Conservation (phyloP, 2,797 vertebrate genomes). For the Lindbergichthys nudifrons region DNA sequence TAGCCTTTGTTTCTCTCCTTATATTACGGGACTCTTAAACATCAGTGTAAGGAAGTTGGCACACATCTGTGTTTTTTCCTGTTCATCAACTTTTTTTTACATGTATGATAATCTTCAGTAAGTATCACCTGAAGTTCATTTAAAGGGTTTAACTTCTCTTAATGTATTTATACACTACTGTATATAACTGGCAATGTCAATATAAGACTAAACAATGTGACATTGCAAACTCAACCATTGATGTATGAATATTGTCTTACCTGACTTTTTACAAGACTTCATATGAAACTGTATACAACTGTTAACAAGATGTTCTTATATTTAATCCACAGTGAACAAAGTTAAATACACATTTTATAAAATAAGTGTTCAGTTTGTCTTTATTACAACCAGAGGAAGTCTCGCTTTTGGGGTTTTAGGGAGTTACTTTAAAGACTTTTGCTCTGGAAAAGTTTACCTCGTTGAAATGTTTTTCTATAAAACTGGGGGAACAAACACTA, state of each 20-base stretch:
- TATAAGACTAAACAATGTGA: slow-evolving; percentile 11
- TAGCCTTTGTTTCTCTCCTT: neutral
- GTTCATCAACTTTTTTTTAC: neutral
- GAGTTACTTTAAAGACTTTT: neutral
- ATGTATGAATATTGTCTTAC: slow-evolving; percentile 5
- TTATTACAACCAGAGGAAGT: neutral
- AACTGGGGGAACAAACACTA: neutral
- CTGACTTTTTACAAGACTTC: slow-evolving; percentile 8
- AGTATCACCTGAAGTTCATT: slow-evolving; percentile 2
- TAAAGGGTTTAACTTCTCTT: neutral
- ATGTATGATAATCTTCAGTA: neutral
- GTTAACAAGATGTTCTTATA: neutral
- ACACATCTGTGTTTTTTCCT: neutral
- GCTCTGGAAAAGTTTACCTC: neutral
- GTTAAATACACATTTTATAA: slow-evolving; percentile 17
- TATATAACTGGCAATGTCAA: slow-evolving; percentile 8
- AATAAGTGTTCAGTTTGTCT: slow-evolving; percentile 17
- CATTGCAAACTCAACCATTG: slow-evolving; percentile 2
- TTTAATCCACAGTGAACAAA: slow-evolving; percentile 30
- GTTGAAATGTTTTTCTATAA: neutral
- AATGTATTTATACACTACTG: slow-evolving; percentile 33
- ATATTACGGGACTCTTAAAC: neutral
- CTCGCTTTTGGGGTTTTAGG: no score
- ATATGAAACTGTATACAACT: slow-evolving; percentile 18
- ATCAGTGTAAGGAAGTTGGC: neutral